phyloP scores from a whole-genome alignment of 2,888 invertebrate genomes.

The Laspeyria flexula region DNA sequence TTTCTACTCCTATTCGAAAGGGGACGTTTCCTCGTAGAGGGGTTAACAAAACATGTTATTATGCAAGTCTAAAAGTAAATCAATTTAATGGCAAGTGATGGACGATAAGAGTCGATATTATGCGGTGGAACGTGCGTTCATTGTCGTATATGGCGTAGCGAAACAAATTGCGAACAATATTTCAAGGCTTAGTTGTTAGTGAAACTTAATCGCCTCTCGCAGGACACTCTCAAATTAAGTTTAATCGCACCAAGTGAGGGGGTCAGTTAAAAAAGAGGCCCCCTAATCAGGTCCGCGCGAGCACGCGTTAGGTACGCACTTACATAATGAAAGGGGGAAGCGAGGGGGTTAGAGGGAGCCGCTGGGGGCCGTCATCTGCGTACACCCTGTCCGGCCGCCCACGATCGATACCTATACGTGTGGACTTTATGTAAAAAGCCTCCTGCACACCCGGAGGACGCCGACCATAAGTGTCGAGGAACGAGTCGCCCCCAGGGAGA shows the following conservation, averaged over 20 bases:
- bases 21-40: no score
- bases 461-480: slow-evolving; percentile 85
- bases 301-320: slow-evolving; percentile 85
- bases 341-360: slow-evolving; percentile 63
- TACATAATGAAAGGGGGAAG: slow-evolving; percentile 86
- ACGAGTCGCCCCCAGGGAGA: slow-evolving; percentile 84
- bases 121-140: slow-evolving; percentile 23
- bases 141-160: slow-evolving; percentile 34
- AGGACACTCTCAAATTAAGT: slow-evolving; percentile 81
- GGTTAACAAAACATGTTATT: background rate
- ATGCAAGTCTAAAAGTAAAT: slow-evolving; percentile 12
- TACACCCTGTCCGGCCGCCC: slow-evolving; percentile 84
- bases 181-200: slow-evolving; percentile 56
- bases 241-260: slow-evolving; percentile 82
- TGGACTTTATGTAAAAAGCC: slow-evolving; percentile 86
- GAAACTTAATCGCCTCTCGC: slow-evolving; percentile 67
- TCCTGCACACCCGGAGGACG: slow-evolving; percentile 84
- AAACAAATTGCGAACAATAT: slow-evolving; percentile 48
- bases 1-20: no score
- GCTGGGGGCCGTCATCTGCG: slow-evolving; percentile 83
- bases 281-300: slow-evolving; percentile 85
- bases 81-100: slow-evolving; percentile 18
- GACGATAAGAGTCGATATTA: slow-evolving; percentile 29
- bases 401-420: slow-evolving; percentile 85
- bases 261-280: slow-evolving; percentile 85